Conservation (phyloP, 2,113 vertebrate species). For the Crotophaga sulcirostris region DNA sequence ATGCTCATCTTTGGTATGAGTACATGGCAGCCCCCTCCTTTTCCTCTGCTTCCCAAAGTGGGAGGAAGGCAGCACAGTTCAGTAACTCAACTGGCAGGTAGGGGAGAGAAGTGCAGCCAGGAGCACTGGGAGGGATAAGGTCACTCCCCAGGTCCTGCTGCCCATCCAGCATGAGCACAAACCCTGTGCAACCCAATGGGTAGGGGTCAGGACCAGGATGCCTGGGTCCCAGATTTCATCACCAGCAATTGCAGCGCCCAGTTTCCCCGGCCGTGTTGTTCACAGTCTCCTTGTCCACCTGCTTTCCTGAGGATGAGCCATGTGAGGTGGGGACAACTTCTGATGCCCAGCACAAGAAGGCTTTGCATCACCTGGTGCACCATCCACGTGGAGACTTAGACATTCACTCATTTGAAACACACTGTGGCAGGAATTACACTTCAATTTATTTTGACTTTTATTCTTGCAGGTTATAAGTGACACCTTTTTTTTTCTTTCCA, state of each 20-base stretch:
- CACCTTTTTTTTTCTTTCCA: not conserved
- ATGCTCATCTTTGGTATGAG: not conserved
- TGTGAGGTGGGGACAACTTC: not conserved
- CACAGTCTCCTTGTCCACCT: not conserved
- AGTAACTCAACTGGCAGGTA: not conserved
- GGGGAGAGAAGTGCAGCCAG: not conserved
- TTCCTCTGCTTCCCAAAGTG: not conserved
- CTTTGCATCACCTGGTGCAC: not conserved
- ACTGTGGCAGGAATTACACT: not conserved
- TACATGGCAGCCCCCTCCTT: not conserved
- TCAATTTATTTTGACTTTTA: not conserved
- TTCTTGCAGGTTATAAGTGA: not conserved
- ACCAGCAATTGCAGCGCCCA: not conserved
- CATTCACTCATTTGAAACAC: fast-evolving
- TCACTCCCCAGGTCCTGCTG: not conserved
- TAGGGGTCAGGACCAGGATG: no score
- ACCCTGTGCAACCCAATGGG: not conserved
- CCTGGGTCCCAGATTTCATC: not conserved
- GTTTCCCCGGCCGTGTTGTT: not conserved
- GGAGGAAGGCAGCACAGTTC: not conserved
- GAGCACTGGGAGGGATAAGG: not conserved
- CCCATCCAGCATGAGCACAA: not conserved
- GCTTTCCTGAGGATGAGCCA: fast-evolving
- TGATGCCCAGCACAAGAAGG: not conserved
- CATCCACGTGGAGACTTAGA: not conserved